Conservation (phyloP, 2,113 vertebrate genomes). For the Pseudorectes ferrugineus region DNA sequence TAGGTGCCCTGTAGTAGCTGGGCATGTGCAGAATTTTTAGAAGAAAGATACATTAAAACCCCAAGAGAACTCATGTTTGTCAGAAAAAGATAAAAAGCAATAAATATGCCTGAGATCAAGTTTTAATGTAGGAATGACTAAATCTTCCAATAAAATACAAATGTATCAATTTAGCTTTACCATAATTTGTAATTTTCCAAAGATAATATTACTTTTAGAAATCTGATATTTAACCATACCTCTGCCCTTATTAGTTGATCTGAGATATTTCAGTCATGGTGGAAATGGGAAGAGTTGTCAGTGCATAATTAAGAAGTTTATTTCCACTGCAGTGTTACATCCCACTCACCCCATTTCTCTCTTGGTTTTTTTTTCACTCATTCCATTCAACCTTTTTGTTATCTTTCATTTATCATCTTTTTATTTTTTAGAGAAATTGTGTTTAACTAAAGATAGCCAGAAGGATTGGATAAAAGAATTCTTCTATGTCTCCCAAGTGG, state of each 20-base stretch:
- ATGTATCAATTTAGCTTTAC: not conserved
- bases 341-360: accelerated
- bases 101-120: not conserved
- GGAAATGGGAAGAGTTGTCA: not conserved
- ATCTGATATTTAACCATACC: not conserved
- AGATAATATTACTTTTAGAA: not conserved
- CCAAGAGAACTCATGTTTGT: not conserved
- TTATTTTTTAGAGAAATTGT: not conserved
- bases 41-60: not conserved
- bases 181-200: not conserved
- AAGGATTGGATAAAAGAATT: not conserved
- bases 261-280: not conserved
- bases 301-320: not conserved
- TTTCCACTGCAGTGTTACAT: not conserved
- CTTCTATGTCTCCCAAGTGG: not conserved
- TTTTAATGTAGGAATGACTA: not conserved
- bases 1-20: not conserved
- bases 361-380: not conserved
- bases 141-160: not conserved
- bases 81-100: not conserved
- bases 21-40: not conserved
- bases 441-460: not conserved
- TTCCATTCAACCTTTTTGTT: not conserved
- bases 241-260: not conserved
- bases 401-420: not conserved